Evolutionary conservation across 2,113 vertebrate species (phyloP), one percentile per base, ranked within the genome.

Genomic region (Ptilorrhoa leucosticta): DNA sequence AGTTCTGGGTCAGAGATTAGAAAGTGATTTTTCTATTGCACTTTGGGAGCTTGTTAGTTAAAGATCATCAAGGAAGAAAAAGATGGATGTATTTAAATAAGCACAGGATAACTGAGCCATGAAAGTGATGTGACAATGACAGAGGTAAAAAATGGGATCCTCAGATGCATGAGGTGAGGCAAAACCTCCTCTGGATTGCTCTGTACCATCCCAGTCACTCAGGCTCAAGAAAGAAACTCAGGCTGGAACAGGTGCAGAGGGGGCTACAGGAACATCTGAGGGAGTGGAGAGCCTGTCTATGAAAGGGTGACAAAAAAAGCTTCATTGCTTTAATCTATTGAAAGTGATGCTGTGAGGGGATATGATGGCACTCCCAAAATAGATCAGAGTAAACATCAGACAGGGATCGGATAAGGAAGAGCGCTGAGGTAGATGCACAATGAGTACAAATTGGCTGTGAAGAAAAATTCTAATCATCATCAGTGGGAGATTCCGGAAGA

Each of bases 251-350:
- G 95, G 93, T 93, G 94, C 90, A 81, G 71, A 54, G 53, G 8
- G 22, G 42, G 50, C 61, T 51, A 11, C 48, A 54, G 87, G 53
- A 94, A 91, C 68, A 45, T 94, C 8, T 79, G 91, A 93, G 87
- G 69, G 65, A 94, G 45, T 13, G 39, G 31, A 94, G 56, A 92
- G 72, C 47, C 72, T 87, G 15, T 78, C 83, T 61, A 57, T 30
- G 76, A 86, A 91, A 94, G 78, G 40, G 85, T 51, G 83, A 93
- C 93, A 33, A 87, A 90, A 97, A 93, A 71, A 94, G 47, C 77
- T 51, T 71, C 72, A 40, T n/a, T 90, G 83, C 87, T 95, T 95
- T 92, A 68, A 95, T 89, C 95, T 87, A 13, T 7, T 84, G 73
- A 63, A 89, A 71, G 80, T 56, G 89, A 87, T 51, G 77, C 89